Evolutionary conservation across 2,888 invertebrate genomes (phyloP).

Genomic region (Pandemis heparana): DNA sequence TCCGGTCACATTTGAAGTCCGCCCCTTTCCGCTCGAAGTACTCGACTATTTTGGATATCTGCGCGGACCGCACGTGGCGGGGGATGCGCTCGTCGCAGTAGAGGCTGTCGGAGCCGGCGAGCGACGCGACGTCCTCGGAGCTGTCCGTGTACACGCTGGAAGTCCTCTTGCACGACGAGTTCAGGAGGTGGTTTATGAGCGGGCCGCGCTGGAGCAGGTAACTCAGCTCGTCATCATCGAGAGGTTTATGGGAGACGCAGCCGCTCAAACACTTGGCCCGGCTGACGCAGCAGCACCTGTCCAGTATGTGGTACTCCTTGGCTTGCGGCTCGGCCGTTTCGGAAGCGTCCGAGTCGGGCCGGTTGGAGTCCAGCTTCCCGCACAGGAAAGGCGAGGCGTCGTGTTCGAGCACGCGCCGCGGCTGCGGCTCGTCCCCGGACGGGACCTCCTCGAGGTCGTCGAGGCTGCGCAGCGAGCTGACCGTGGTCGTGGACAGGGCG

Average conservation of each 20-base stretch:
- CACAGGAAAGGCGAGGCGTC: constrained; percentile 62
- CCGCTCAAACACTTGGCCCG: constrained; percentile 61
- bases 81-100: constrained; percentile 88
- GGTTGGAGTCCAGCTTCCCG: constrained; percentile 55
- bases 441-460: constrained; percentile 81
- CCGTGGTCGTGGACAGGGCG: constrained; percentile 78
- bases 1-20: constrained; percentile 80
- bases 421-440: constrained; percentile 28
- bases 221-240: constrained; percentile 76
- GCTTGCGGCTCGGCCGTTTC: constrained; percentile 48
- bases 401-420: constrained; percentile 35
- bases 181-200: constrained; percentile 74
- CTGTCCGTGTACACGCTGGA: constrained; percentile 95
- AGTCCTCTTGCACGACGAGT: constrained; percentile 87
- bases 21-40: constrained; percentile 94
- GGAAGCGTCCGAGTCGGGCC: constrained; percentile 49
- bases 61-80: constrained; percentile 86
- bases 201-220: constrained; percentile 71
- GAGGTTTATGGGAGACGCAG: constrained; percentile 56
- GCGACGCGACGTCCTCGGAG: constrained; percentile 93
- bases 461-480: constrained; percentile 85
- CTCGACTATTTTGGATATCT: constrained; percentile 94
- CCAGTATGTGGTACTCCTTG: constrained; percentile 67
- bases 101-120: constrained; percentile 91
- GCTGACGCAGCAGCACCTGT: constrained; percentile 72